phyloP scores from a whole-genome alignment of 2,113 vertebrate genomes.

The Dunckerocampus dactyliophorus region DNA sequence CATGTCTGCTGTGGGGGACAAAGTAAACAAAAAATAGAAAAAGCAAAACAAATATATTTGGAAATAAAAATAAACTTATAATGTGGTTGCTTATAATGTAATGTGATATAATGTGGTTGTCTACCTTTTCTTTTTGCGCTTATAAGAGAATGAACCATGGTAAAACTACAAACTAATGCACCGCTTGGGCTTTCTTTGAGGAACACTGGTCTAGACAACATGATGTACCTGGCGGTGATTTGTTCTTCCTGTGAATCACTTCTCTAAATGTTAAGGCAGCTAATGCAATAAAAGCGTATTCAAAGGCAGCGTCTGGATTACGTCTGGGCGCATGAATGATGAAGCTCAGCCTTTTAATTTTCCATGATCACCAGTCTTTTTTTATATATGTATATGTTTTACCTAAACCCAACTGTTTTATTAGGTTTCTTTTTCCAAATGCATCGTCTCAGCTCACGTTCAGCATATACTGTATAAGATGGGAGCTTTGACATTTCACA shows the following conservation, averaged over 20 bases:
- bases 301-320: conserved; percentile 67
- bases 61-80: too few species aligned
- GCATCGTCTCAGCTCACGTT: conserved; percentile 1
- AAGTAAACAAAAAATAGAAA: too few species aligned
- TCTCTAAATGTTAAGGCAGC: conserved; percentile 51
- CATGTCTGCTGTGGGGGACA: too few species aligned
- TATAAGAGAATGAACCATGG: too few species aligned
- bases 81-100: too few species aligned
- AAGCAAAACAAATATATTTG: too few species aligned
- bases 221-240: conserved; percentile 40
- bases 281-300: conserved; percentile 67
- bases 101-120: too few species aligned
- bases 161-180: too few species aligned
- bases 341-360: conserved; percentile 57
- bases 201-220: conserved; percentile 12
- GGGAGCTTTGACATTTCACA: conserved; percentile 9
- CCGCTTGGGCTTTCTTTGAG: too few species aligned
- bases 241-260: conserved; percentile 46
- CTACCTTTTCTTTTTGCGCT: too few species aligned
- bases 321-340: conserved; percentile 31
- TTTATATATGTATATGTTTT: conserved; percentile 17
- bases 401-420: conserved; percentile 57
- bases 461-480: neutral
- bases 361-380: conserved; percentile 34
- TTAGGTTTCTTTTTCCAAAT: conserved; percentile 34